phyloP scores from a whole-genome alignment of 2,797 vertebrate species.

The Botia kubotai region DNA sequence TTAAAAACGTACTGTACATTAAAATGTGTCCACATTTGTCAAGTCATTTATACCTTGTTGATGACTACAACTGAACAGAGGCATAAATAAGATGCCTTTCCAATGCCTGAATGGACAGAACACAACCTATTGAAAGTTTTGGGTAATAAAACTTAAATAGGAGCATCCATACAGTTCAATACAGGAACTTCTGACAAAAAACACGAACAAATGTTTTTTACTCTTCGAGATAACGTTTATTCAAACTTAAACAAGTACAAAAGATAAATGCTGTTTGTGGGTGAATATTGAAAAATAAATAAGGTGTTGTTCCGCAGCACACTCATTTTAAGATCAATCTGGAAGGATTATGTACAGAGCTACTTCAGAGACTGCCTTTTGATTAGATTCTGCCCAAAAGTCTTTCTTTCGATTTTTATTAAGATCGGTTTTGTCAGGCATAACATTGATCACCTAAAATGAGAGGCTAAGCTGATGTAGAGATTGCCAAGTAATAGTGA shows the following conservation, averaged over 20 bases:
- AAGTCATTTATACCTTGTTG: conserved; percentile 57
- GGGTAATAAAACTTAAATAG: background rate
- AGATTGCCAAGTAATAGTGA: conserved; percentile 71
- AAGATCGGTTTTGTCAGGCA: conserved; percentile 67
- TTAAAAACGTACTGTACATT: conserved; percentile 70
- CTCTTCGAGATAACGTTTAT: background rate
- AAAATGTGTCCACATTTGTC: conserved; percentile 64
- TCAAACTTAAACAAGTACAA: background rate
- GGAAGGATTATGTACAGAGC: conserved; percentile 59
- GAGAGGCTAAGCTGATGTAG: conserved; percentile 61
- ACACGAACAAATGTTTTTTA: background rate
- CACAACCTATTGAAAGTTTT: too few species aligned
- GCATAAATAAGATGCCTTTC: conserved; percentile 11
- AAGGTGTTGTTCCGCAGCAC: conserved; percentile 39
- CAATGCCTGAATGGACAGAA: background rate
- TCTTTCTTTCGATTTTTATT: conserved; percentile 73
- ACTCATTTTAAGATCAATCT: conserved; percentile 67
- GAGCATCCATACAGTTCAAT: background rate
- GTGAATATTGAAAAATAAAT: conserved; percentile 56
- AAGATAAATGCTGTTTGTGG: conserved; percentile 62
- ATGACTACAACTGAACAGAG: conserved; percentile 62
- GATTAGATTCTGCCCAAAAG: conserved; percentile 71
- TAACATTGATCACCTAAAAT: conserved; percentile 75
- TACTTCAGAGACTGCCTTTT: conserved; percentile 68
- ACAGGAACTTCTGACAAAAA: background rate